Percentiles rank a stretch among this genome's conserved stretches.
phyloP scores from a whole-genome alignment of 2,888 invertebrate species.

The Campoplex nolae region DNA sequence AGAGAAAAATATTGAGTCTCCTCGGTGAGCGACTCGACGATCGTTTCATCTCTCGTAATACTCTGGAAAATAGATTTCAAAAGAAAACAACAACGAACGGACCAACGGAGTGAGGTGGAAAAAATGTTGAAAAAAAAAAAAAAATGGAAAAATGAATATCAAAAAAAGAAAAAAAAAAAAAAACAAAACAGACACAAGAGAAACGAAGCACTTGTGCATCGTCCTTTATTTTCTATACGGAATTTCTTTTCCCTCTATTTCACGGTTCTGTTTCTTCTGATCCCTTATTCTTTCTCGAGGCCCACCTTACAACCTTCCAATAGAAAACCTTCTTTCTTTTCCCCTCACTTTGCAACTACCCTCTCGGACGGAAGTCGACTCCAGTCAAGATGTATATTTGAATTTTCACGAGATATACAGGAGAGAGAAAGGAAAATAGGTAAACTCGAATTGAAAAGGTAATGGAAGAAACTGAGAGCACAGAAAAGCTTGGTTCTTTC shows the following conservation, averaged over 20 bases:
- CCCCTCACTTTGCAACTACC: background rate
- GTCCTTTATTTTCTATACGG: slow-evolving; percentile 6
- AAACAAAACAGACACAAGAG: too few relatives aligned
- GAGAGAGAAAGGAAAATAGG: slow-evolving; percentile 25
- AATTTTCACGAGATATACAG: slow-evolving; percentile 62
- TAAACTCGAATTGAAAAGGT: slow-evolving; percentile 58
- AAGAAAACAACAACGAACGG: slow-evolving; percentile 46
- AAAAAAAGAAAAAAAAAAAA: background rate
- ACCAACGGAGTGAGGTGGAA: slow-evolving; percentile 8
- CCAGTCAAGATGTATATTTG: slow-evolving; percentile 48
- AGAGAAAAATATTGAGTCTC: slow-evolving; percentile 36
- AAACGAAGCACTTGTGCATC: slow-evolving; percentile 32
- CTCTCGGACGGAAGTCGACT: slow-evolving; percentile 12
- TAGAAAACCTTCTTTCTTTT: background rate
- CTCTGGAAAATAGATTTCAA: slow-evolving; percentile 35
- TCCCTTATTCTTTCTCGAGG: background rate
- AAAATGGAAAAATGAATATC: background rate
- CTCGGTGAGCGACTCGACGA: background rate
- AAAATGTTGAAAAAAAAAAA: background rate
- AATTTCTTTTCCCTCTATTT: slow-evolving; percentile 10
- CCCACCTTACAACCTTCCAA: background rate
- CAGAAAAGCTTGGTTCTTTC: background rate
- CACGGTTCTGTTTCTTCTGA: slow-evolving; percentile 13
- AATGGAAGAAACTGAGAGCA: slow-evolving; percentile 59
- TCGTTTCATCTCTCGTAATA: slow-evolving; percentile 42